Percentiles rank a stretch among this genome's conserved stretches.
Evolutionary conservation across 2,888 invertebrate genomes (phyloP).

Genomic region (Galerucella nymphaeae): DNA sequence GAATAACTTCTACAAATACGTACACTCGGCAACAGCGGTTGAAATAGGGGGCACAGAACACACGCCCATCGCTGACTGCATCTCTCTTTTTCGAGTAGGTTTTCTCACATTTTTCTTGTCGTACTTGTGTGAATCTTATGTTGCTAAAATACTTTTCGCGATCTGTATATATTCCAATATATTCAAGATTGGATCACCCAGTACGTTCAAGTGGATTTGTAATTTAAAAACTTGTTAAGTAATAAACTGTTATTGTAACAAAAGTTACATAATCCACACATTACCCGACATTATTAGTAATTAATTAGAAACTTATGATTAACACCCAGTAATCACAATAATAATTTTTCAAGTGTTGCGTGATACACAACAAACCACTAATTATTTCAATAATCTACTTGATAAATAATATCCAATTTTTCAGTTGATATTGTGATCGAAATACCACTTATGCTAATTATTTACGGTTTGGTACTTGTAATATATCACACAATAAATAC

Average conservation of each 20-base stretch:
- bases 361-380: constrained; percentile 28
- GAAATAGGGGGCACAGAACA: no score
- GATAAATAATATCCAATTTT: constrained; percentile 19
- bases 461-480: not conserved
- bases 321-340: constrained; percentile 17
- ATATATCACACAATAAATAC: not conserved
- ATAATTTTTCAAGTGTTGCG: constrained; percentile 30
- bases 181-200: no score
- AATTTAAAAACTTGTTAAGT: no score
- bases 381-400: constrained; percentile 19
- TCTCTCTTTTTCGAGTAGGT: no score
- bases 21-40: no score
- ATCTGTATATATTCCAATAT: no score
- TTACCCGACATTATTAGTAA: not conserved
- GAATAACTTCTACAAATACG: no score
- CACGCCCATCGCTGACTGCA: no score
- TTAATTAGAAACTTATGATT: constrained; percentile 7
- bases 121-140: no score
- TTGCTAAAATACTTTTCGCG: no score
- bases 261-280: not conserved
- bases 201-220: no score
- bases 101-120: no score
- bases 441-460: not conserved
- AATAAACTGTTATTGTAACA: not conserved
- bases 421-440: constrained; percentile 12